Percentiles rank a stretch among this genome's conserved stretches.
These are phyloP conservation scores for Ooceraea biroi DNA, from an alignment of 1,140 invertebrate species.

Conservation along the genomic window DNA sequence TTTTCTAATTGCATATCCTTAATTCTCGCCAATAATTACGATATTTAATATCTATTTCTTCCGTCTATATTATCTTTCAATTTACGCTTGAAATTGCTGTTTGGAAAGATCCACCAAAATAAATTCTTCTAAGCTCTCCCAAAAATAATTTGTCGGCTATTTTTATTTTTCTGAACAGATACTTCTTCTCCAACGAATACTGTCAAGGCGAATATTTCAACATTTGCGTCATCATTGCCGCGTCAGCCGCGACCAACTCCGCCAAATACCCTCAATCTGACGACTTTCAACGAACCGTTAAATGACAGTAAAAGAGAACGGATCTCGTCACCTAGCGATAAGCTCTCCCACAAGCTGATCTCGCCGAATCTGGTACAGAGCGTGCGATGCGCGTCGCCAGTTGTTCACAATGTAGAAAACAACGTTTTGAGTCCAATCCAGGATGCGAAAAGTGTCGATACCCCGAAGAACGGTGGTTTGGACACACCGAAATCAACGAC, in stretches of 20 bases:
- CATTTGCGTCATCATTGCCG: constrained; percentile 81
- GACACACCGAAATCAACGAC: constrained; percentile 70
- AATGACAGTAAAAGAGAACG: constrained; percentile 77
- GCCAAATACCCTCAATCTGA: constrained; percentile 93
- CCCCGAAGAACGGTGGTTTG: constrained; percentile 55
- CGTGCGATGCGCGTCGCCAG: constrained; percentile 82
- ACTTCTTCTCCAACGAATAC: constrained; percentile 80
- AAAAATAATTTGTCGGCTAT: constrained; percentile 43
- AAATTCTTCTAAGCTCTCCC: neutral
- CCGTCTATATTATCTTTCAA: neutral
- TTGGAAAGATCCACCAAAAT: neutral
- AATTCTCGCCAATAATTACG: too few species aligned
- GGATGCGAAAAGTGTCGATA: constrained; percentile 75
- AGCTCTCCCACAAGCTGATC: constrained; percentile 82
- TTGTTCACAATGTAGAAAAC: constrained; percentile 86
- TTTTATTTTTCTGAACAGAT: constrained; percentile 69
- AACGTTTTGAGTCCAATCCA: constrained; percentile 87
- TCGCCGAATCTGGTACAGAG: constrained; percentile 85
- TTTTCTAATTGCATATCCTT: too few species aligned
- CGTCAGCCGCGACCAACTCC: constrained; percentile 92
- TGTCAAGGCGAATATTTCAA: constrained; percentile 79
- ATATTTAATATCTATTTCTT: neutral
- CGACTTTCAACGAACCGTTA: constrained; percentile 84
- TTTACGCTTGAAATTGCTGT: constrained; percentile 22
- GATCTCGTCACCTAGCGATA: constrained; percentile 81